Percentiles rank a stretch among this genome's conserved stretches.
Evolutionary conservation across 2,113 vertebrate genomes (phyloP).

Genomic region (Paratilapia polleni): DNA sequence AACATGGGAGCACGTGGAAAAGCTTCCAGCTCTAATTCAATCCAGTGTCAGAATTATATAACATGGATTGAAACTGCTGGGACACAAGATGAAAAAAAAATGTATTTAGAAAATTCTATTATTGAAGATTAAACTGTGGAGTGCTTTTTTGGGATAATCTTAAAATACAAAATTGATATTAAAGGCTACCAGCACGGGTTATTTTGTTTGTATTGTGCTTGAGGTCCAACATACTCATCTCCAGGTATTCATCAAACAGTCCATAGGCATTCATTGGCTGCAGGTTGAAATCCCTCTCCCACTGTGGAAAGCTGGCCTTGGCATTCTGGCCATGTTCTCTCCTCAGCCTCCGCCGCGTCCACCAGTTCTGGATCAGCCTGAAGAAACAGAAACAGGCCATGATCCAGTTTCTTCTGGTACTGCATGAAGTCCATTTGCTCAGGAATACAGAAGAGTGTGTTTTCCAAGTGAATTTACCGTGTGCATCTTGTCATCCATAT

Average conservation of each 20-base stretch:
- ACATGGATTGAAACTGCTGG: constrained; percentile 4
- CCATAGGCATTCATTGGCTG: constrained; percentile 94
- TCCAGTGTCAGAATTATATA: constrained; percentile 32
- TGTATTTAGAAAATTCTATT: background rate
- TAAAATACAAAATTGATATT: constrained; percentile 2
- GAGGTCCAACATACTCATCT: constrained; percentile 89
- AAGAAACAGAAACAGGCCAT: background rate
- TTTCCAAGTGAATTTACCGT: no score
- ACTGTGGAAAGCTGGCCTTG: constrained; percentile 87
- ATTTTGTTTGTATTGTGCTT: background rate
- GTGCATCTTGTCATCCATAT: no score
- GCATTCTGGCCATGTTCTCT: constrained; percentile 84
- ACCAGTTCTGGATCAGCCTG: constrained; percentile 94
- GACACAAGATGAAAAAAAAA: constrained; percentile 10
- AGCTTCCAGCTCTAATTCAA: constrained; percentile 11
- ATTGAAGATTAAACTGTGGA: constrained; percentile 21
- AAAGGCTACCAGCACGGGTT: background rate
- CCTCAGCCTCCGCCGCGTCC: constrained; percentile 87
- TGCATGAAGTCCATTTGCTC: background rate
- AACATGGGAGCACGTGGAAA: background rate
- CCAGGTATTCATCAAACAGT: constrained; percentile 96
- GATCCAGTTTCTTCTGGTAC: background rate
- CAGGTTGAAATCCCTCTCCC: constrained; percentile 95
- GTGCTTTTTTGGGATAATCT: background rate
- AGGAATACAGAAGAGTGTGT: no score